Percentiles rank a stretch among this genome's conserved stretches.
Evolutionary conservation across 2,888 invertebrate species (phyloP).

Genomic region (Lasioglossum malachurum): DNA sequence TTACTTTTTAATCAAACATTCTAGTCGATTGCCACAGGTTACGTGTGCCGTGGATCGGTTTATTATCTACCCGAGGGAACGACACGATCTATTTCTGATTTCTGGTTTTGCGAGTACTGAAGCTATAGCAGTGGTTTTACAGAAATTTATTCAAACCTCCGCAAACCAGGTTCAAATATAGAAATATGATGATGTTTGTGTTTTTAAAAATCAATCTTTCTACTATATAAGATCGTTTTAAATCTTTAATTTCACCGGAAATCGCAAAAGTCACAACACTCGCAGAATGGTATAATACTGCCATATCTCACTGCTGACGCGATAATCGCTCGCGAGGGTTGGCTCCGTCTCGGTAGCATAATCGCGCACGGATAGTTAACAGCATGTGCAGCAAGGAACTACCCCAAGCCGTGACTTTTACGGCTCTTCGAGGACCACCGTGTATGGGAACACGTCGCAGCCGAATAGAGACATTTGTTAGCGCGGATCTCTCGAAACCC

Average conservation of each 20-base stretch:
- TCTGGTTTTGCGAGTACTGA: background rate
- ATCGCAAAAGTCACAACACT: slow-evolving; percentile 7
- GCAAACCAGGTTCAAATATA: too few species aligned
- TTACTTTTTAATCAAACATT: background rate
- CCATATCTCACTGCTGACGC: slow-evolving; percentile 66
- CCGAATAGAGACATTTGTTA: slow-evolving; percentile 83
- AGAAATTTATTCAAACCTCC: background rate
- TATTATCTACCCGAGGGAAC: background rate
- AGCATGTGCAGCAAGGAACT: slow-evolving; percentile 61
- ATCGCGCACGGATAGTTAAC: slow-evolving; percentile 58
- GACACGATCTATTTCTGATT: background rate
- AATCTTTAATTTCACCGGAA: too few species aligned
- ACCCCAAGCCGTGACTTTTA: slow-evolving; percentile 76
- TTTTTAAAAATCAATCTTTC: too few species aligned
- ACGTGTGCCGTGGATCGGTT: background rate
- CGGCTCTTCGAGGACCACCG: slow-evolving; percentile 69
- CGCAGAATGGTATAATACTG: slow-evolving; percentile 60
- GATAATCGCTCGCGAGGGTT: slow-evolving; percentile 54
- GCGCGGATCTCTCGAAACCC: slow-evolving; percentile 73
- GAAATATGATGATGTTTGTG: too few species aligned
- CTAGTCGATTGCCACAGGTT: background rate
- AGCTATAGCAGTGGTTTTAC: background rate
- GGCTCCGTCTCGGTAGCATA: slow-evolving; percentile 39
- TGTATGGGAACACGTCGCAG: slow-evolving; percentile 63
- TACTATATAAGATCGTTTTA: too few species aligned